Evolutionary conservation across 2,797 vertebrate genomes (phyloP), one percentile per base, ranked within the genome.

Genomic region (Toxotes lorentzi): DNA sequence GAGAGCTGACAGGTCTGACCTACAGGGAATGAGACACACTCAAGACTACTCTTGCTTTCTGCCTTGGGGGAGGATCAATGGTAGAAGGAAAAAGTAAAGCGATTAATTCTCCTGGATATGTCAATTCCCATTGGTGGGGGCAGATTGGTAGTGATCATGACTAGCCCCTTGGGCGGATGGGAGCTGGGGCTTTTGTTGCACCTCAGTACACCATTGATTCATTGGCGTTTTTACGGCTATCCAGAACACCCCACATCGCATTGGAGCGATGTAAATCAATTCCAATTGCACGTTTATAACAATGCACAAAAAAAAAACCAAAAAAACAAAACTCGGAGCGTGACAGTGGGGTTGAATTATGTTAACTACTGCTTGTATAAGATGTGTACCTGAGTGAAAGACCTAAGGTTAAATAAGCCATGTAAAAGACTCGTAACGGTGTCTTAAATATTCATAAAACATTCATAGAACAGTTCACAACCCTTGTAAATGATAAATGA

Each of bases 51-150:
- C 85, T 82, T 72, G 70, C 81, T 79, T 84, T 88, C 82, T 84
- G 89, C 86, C 92, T 81, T 65, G 63, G 56, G 89, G 70, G 34
- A 69, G 76, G 86, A 94, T 93, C 91, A 91, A 91, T 93, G 86
- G 64, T 76, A 70, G 78, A 73, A 77, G 83, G 76, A 83, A 89
- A 90, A 89, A 84, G 79, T 82, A 82, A 87, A 88, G 89, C 91
- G 83, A 92, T 92, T 91, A 91, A 92, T 94, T 94, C 91, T 89
- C 64, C 85, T 68, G 75, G 85, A 91, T 91, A 82, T 88, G 91
- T 94, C 92, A 93, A 91, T 92, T 93, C 87, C 89, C 86, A 85
- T 86, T 82, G 88, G 92, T 13, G 58, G 65, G 77, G 57, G 66
- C 76, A 86, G 90, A 93, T 88, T 92, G 92, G 86, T 84, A 60